Conservation (phyloP, 2,888 invertebrate species). For the Aporophyla lueneburgensis region DNA sequence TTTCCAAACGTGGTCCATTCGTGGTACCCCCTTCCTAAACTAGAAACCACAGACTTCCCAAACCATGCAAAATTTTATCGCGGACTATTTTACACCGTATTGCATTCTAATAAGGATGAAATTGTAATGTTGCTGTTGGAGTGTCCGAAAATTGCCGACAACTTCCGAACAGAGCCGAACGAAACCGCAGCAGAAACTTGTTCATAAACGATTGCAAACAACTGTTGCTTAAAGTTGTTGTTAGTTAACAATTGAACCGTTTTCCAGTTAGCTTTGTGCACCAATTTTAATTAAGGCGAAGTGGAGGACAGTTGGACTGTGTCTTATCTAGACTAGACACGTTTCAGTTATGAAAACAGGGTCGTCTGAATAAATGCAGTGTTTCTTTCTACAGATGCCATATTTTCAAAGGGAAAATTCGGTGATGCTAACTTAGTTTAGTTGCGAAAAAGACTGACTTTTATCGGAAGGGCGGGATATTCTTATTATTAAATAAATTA, state of each 20-base stretch:
- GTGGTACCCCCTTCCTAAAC: constrained; percentile 73
- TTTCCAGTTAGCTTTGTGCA: constrained; percentile 43
- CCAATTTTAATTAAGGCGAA: constrained; percentile 25
- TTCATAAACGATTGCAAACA: constrained; percentile 64
- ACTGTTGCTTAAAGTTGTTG: constrained; percentile 71
- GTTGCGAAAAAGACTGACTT: not conserved
- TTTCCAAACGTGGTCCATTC: constrained; percentile 80
- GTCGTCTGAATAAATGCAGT: constrained; percentile 2
- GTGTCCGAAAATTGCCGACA: constrained; percentile 38
- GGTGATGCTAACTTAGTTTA: not conserved
- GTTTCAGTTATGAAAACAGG: constrained; percentile 15
- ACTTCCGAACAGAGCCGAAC: constrained; percentile 40
- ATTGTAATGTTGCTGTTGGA: not conserved
- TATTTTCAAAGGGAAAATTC: not conserved
- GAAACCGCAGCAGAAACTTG: constrained; percentile 66
- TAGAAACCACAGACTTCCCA: constrained; percentile 63
- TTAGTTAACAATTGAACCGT: constrained; percentile 61
- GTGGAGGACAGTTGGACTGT: not conserved
- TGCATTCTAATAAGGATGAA: not conserved
- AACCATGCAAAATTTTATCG: constrained; percentile 51
- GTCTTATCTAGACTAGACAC: constrained; percentile 15
- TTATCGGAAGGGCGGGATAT: not conserved
- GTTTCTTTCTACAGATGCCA: not conserved
- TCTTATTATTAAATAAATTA: not conserved
- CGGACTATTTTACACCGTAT: constrained; percentile 45